Base-by-base conservation (phyloP, 2,888 invertebrate genomes). In the Rutpela maculata region DNA sequence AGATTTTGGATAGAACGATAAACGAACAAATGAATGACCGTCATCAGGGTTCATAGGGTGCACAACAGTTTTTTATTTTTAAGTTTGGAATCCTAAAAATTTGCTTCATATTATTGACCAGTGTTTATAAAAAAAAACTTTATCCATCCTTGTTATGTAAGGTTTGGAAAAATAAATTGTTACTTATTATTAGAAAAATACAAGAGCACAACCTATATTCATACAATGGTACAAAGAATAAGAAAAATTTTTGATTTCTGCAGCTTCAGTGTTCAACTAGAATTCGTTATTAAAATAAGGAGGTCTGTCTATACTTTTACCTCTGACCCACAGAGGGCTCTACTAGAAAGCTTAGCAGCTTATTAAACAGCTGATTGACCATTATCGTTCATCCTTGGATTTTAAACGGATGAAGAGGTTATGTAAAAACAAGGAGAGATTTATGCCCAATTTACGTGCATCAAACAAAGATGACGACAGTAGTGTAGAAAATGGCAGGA, bases 401-500 rank as follows among this genome's bases (percentile, higher is more conserved):
- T 66, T 55, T 75, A 73, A 75, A 78, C 63, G 73, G 72, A 78
- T 77, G 81, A 73, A 73, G 79, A 85, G 84, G 84, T 86, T 86
- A 85, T 83, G 83, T 82, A 68, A 65, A 74, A 81, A 85, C 77
- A 70, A 82, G 81, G 84, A 83, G 35, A 78, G 83, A 77, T 81
- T 74, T 78, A 83, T 80, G 59, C 50, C 55, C 11, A 56, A 56
- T 56, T 57, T 65, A 26, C 55, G 79, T 79, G 82, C 35, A 74
- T 57, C 74, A 66, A 81, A 87, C 68, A 82, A 83, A 82, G 86
- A 87, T 81, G 80, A 77, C 12, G 35, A 19, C 80, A 86, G 86
- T 87, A 87, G 89, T 89, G 89, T 89, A 89, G 89, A 90, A 91
- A 91, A 91, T 91, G 91, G 91, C 91, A 91, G 91, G 90, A 90